These are phyloP conservation scores for Nephrotoma guestfalica DNA, from an alignment of 2,888 invertebrate genomes.

Conservation along the genomic window DNA sequence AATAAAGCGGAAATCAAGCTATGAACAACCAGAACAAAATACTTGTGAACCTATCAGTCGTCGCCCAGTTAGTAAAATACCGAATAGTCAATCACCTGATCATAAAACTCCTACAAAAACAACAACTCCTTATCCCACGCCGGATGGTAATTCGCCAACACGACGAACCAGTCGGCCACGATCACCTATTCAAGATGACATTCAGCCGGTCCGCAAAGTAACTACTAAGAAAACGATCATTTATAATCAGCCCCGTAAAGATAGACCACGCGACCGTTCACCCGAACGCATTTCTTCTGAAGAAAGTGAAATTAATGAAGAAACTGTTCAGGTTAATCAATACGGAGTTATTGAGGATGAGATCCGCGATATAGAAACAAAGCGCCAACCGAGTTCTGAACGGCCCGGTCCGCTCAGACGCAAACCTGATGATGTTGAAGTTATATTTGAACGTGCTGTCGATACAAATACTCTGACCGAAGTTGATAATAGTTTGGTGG, in stretches of 20 bases:
- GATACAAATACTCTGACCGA: not conserved
- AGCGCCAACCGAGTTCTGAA: not conserved
- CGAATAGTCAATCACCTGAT: not conserved
- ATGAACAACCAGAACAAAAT: not conserved
- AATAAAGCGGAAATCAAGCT: not conserved
- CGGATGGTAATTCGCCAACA: not conserved
- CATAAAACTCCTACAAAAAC: constrained; percentile 13
- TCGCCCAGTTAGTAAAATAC: not conserved
- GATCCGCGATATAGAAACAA: not conserved
- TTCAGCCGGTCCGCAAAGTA: not conserved
- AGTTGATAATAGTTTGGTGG: not conserved
- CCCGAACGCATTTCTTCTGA: not conserved
- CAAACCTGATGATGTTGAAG: not conserved
- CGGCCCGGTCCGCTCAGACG: not conserved
- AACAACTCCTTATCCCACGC: not conserved
- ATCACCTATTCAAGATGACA: not conserved
- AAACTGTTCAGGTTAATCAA: not conserved
- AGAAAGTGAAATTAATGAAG: not conserved
- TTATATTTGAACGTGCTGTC: not conserved
- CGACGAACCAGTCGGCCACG: not conserved
- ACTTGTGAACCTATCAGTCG: not conserved
- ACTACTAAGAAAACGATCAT: not conserved
- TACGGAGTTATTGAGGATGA: not conserved
- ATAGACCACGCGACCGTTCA: not conserved
- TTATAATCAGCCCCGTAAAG: not conserved